phyloP scores from a whole-genome alignment of 1,140 invertebrate genomes.

The Drosophila orosa region DNA sequence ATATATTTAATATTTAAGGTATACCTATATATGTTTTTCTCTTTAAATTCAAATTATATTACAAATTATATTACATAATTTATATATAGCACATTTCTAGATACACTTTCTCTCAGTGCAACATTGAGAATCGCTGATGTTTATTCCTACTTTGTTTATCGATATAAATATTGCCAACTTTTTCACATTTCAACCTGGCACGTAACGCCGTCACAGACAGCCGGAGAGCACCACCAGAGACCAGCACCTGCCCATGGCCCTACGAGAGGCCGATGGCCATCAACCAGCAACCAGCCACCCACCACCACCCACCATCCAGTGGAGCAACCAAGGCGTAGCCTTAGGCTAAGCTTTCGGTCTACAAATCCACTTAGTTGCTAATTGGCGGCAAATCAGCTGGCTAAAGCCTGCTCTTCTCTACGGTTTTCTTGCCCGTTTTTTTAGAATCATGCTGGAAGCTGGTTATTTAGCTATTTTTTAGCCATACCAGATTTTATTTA shows the following conservation, averaged over 20 bases:
- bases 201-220: constrained; percentile 48
- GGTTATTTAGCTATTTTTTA: background rate
- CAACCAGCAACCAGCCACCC: background rate
- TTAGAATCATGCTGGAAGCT: constrained; percentile 3
- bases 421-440: constrained; percentile 20
- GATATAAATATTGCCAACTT: constrained; percentile 75
- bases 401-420: constrained; percentile 42
- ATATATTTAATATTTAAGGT: no score
- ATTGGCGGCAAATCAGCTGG: constrained; percentile 76
- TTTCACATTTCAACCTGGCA: constrained; percentile 69
- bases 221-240: constrained; percentile 6
- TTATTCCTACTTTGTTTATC: constrained; percentile 75
- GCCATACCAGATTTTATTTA: background rate
- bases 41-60: no score
- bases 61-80: no score
- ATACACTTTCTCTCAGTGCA: constrained; percentile 19
- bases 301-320: background rate
- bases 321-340: constrained; percentile 1
- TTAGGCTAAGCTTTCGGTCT: constrained; percentile 48
- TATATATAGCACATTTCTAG: no score
- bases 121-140: constrained; percentile 23
- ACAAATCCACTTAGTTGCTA: constrained; percentile 79
- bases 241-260: constrained; percentile 9
- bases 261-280: background rate
- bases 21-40: no score